These are phyloP conservation scores for Microcaecilia unicolor DNA, from an alignment of 2,797 vertebrate species.

Conservation along the genomic window DNA sequence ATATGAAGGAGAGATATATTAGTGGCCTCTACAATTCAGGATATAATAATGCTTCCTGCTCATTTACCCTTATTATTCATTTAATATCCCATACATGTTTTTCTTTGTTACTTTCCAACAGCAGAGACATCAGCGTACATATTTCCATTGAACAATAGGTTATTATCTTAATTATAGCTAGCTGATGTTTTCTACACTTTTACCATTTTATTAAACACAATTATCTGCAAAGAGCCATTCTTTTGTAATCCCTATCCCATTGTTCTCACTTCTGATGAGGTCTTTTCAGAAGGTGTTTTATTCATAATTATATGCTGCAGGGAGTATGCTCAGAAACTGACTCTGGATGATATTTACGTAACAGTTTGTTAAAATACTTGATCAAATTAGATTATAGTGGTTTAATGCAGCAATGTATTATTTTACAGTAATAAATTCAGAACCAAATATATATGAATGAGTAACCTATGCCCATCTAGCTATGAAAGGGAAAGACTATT, in stretches of 20 bases:
- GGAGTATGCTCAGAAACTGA: conserved; percentile 33
- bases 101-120: conserved; percentile 26
- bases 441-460: too few species aligned
- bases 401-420: too few species aligned
- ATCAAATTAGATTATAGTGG: conserved; percentile 14
- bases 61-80: conserved; percentile 6
- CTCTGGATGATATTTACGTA: conserved; percentile 30
- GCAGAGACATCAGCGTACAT: conserved; percentile 28
- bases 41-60: conserved; percentile 15
- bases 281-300: conserved; percentile 38
- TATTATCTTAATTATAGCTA: conserved; percentile 47
- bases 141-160: conserved; percentile 42
- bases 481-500: too few species aligned
- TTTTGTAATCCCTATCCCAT: conserved; percentile 43
- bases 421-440: too few species aligned
- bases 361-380: conserved; percentile 23
- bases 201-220: conserved; percentile 50
- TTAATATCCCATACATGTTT: conserved; percentile 18
- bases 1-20: conserved; percentile 19
- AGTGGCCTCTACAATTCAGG: conserved; percentile 18
- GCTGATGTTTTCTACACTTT: conserved; percentile 45
- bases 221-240: conserved; percentile 38
- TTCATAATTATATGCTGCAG: conserved; percentile 39
- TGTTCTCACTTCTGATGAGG: conserved; percentile 41
- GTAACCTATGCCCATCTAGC: too few species aligned